Percentiles rank a stretch among this genome's conserved stretches.
Conservation (phyloP, 35 echinoderm and acorn worm species). For the Ophioderma brevispina region DNA sequence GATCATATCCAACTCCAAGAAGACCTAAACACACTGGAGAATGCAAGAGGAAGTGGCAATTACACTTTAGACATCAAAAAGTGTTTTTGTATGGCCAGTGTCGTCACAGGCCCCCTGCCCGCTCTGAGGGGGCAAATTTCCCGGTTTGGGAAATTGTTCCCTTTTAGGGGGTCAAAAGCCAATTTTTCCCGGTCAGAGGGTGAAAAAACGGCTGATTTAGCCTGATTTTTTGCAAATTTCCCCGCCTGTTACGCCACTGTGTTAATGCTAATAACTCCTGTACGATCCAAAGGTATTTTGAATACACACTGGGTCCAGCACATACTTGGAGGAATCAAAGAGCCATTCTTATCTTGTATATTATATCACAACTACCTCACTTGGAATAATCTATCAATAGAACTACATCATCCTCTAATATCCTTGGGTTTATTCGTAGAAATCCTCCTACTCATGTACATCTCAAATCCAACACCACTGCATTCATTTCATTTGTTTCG, state of each 20-base stretch:
- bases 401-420: conserved; percentile 9
- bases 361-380: conserved; percentile 10
- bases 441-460: conserved; percentile 18
- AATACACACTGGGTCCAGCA: not conserved
- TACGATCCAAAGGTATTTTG: not conserved
- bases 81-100: conserved; percentile 27
- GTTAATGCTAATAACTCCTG: not conserved
- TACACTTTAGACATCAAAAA: conserved; percentile 7
- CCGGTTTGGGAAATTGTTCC: too few species aligned
- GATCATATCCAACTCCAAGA: too few species aligned
- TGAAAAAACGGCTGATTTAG: too few species aligned
- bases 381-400: conserved; percentile 41
- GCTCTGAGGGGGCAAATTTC: too few species aligned
- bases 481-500: not conserved
- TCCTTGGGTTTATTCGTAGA: conserved; percentile 29
- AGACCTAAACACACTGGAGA: too few species aligned
- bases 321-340: not conserved
- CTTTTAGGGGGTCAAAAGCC: too few species aligned
- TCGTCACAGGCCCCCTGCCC: too few species aligned
- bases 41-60: too few species aligned
- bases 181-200: too few species aligned
- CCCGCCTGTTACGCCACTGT: too few species aligned
- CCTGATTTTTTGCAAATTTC: too few species aligned
- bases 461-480: conserved; percentile 8
- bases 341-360: conserved; percentile 39